A percentile compares a stretch with the other conserved stretches of the same genome.
These are phyloP conservation scores for Anodontia alba DNA, from an alignment of 2,888 invertebrate genomes.

Conservation along the genomic window DNA sequence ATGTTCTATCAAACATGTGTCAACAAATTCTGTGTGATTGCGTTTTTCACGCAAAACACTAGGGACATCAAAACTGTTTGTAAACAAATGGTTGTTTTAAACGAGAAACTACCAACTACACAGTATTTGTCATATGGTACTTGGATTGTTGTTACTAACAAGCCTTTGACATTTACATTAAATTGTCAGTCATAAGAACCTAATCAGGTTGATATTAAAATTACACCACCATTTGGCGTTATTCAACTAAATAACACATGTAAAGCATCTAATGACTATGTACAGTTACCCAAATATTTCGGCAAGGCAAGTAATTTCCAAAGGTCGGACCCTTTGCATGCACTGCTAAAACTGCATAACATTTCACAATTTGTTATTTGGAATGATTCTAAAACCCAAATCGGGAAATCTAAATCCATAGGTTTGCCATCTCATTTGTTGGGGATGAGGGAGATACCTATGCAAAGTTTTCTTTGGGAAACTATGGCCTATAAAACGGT, in stretches of 20 bases:
- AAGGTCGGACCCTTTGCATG: not conserved
- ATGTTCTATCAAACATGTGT: not conserved
- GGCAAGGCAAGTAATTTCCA: not conserved
- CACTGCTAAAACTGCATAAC: not conserved
- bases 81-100: not conserved
- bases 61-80: not conserved
- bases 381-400: not conserved
- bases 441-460: no score
- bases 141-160: not conserved
- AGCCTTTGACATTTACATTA: not conserved
- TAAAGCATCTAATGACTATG: not conserved
- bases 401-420: not conserved
- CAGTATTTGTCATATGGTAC: not conserved
- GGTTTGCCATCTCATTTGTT: not conserved
- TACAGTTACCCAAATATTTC: not conserved
- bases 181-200: not conserved
- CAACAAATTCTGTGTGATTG: not conserved
- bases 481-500: no score
- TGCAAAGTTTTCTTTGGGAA: no score
- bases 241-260: constrained; percentile 14
- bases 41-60: not conserved
- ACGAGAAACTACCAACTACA: not conserved
- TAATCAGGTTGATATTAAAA: not conserved
- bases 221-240: not conserved
- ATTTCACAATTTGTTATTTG: not conserved